A percentile compares a stretch with the other conserved stretches of the same genome.
phyloP scores from a whole-genome alignment of 2,797 vertebrate species.

The Sebastes reedi region DNA sequence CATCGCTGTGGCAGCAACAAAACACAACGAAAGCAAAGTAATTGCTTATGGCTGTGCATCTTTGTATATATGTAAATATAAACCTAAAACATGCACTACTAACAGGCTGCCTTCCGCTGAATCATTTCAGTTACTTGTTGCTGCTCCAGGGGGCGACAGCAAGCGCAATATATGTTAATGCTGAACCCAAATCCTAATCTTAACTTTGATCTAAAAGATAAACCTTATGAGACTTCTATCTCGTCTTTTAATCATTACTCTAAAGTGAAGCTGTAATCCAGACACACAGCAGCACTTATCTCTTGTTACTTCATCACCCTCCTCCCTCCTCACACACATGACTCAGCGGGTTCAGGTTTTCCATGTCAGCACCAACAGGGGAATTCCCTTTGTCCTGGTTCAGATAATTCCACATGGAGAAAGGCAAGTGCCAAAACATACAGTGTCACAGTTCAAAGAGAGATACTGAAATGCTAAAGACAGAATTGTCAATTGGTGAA shows the following conservation, averaged over 20 bases:
- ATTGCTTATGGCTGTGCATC: too few species aligned
- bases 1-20: too few species aligned
- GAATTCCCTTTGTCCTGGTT: not conserved
- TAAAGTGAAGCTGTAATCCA: not conserved
- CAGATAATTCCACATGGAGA: not conserved
- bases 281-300: not conserved
- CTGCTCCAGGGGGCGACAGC: not conserved
- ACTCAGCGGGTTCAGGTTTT: constrained; percentile 17
- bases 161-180: not conserved
- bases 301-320: not conserved
- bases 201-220: not conserved
- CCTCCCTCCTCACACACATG: not conserved
- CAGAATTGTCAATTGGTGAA: not conserved
- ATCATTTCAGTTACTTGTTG: not conserved
- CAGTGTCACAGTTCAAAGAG: not conserved
- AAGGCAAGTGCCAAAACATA: not conserved
- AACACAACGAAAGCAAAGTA: too few species aligned
- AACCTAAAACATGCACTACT: not conserved
- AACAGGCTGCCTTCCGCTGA: not conserved
- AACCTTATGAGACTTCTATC: not conserved
- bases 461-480: too few species aligned
- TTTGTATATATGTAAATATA: not conserved
- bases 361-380: not conserved
- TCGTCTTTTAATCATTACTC: not conserved
- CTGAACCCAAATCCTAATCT: not conserved